These are phyloP conservation scores for Sciurus carolinensis DNA, from an alignment of 2,797 vertebrate species.

Conservation along the genomic window DNA sequence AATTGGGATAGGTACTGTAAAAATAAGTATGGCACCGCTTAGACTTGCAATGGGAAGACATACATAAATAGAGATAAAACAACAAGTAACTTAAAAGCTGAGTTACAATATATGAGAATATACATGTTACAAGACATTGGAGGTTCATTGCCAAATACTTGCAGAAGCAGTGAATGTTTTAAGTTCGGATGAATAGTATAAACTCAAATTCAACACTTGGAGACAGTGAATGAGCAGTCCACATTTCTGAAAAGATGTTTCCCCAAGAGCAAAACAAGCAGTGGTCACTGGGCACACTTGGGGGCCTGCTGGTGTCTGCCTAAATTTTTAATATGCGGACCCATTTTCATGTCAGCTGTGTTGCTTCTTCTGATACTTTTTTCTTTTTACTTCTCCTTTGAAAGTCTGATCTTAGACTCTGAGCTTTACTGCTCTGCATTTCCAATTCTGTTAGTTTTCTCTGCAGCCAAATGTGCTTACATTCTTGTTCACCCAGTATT, in stretches of 20 bases:
- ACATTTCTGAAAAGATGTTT: neutral
- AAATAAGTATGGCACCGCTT: neutral
- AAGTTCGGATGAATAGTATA: neutral
- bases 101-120: neutral
- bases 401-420: slow-evolving; percentile 55
- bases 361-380: slow-evolving; percentile 13
- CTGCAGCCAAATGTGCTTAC: slow-evolving; percentile 72
- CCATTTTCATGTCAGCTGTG: neutral
- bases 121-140: neutral
- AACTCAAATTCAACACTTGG: neutral
- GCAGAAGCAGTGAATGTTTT: neutral
- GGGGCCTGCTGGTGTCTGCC: neutral
- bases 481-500: slow-evolving; percentile 76
- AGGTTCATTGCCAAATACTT: neutral
- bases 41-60: neutral
- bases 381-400: slow-evolving; percentile 66
- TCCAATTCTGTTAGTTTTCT: slow-evolving; percentile 80
- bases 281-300: neutral
- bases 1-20: neutral
- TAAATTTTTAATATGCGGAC: neutral
- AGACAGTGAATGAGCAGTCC: neutral
- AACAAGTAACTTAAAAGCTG: neutral
- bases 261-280: neutral
- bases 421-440: slow-evolving; percentile 64
- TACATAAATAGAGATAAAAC: neutral